Conservation (phyloP, 2,888 invertebrate species). For the Aspidapion aeneum region DNA sequence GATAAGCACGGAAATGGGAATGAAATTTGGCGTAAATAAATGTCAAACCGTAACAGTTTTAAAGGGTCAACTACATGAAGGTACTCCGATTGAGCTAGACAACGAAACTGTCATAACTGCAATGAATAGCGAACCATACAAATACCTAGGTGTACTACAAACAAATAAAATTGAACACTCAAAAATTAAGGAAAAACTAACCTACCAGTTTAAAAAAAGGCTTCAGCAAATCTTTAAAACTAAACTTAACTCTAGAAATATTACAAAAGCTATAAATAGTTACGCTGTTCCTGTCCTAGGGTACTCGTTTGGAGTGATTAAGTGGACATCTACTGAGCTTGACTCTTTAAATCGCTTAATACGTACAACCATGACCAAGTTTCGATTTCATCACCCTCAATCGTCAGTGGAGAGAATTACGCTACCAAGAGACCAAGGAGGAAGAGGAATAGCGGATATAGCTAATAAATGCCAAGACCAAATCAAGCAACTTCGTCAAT, state of each 20-base stretch:
- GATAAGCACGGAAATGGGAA: background rate
- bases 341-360: background rate
- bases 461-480: background rate
- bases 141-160: background rate
- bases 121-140: background rate
- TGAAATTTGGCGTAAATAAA: slow-evolving; percentile 7
- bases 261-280: background rate
- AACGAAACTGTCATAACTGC: background rate
- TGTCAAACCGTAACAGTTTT: background rate
- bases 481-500: background rate
- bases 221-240: background rate
- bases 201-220: background rate
- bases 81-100: background rate
- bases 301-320: background rate
- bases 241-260: background rate
- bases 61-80: background rate
- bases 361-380: background rate
- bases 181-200: background rate
- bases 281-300: background rate
- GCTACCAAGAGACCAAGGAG: background rate
- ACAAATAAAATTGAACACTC: background rate
- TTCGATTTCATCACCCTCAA: background rate
- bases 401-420: background rate
- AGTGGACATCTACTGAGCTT: background rate
- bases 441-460: background rate